Percentiles rank a stretch among this genome's conserved stretches.
Evolutionary conservation across 2,888 invertebrate genomes (phyloP).

Genomic region (Drosophila lacicola): DNA sequence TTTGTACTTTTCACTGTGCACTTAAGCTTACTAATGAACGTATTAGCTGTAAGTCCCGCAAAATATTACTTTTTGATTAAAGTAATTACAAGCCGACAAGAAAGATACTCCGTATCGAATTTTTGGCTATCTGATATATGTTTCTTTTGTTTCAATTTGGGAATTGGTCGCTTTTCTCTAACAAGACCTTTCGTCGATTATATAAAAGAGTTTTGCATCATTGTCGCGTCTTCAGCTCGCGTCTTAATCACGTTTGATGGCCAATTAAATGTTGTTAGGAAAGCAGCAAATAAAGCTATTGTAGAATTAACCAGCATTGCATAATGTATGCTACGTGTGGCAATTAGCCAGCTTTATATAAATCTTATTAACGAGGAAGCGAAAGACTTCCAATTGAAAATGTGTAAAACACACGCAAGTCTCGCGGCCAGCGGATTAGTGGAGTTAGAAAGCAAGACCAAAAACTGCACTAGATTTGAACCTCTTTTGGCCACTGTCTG

Average conservation of each 20-base stretch:
- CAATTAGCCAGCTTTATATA: constrained; percentile 18
- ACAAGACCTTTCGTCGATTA: constrained; percentile 35
- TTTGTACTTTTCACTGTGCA: constrained; percentile 34
- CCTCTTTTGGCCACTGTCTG: not conserved
- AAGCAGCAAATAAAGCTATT: constrained; percentile 28
- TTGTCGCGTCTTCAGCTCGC: constrained; percentile 28
- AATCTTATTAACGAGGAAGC: constrained; percentile 62
- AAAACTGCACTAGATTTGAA: constrained; percentile 17
- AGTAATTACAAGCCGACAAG: constrained; percentile 6
- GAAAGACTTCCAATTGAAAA: constrained; percentile 22
- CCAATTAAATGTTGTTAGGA: constrained; percentile 63
- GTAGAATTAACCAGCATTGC: constrained; percentile 56
- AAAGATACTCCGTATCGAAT: constrained; percentile 17
- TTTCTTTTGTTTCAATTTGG: constrained; percentile 6
- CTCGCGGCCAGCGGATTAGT: constrained; percentile 24
- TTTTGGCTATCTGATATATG: constrained; percentile 1
- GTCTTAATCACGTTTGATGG: constrained; percentile 59
- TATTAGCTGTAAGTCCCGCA: constrained; percentile 18
- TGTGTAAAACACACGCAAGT: constrained; percentile 57
- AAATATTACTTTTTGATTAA: constrained; percentile 13
- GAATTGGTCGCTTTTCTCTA: not conserved
- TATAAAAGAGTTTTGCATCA: constrained; percentile 37
- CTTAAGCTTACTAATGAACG: constrained; percentile 3
- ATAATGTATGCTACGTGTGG: constrained; percentile 59
- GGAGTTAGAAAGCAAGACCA: constrained; percentile 57